Conservation (phyloP, 2,797 vertebrate genomes). For the Brotogeris chrysoptera region DNA sequence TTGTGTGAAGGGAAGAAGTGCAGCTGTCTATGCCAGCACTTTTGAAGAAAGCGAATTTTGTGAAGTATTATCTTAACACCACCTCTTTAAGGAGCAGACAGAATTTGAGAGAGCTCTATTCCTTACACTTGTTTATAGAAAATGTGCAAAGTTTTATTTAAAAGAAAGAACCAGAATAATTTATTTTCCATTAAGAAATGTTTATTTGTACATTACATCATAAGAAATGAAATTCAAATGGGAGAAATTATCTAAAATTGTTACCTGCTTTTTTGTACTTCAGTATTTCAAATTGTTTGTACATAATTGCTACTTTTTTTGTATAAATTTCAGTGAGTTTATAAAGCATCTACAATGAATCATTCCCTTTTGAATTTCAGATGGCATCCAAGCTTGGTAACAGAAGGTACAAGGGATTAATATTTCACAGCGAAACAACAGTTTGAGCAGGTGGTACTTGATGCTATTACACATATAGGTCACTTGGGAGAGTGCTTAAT, state of each 20-base stretch:
- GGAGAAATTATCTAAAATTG: neutral
- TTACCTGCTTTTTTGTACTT: neutral
- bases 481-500: constrained; percentile 57
- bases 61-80: neutral
- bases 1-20: neutral
- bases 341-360: constrained; percentile 22
- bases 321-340: constrained; percentile 19
- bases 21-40: neutral
- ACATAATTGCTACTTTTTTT: neutral
- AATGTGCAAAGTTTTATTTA: neutral
- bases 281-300: neutral
- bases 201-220: neutral
- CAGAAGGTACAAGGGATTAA: constrained; percentile 49
- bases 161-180: neutral
- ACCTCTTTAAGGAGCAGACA: neutral
- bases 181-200: neutral
- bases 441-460: constrained; percentile 60
- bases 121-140: neutral
- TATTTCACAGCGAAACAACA: constrained; percentile 48
- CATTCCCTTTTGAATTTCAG: constrained; percentile 30
- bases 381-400: constrained; percentile 45
- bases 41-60: neutral
- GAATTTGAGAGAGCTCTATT: neutral
- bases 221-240: neutral
- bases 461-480: constrained; percentile 58